Percentiles rank a stretch among this genome's conserved stretches.
Conservation (phyloP, 2,888 invertebrate genomes). For the Asteroscopus sphinx region DNA sequence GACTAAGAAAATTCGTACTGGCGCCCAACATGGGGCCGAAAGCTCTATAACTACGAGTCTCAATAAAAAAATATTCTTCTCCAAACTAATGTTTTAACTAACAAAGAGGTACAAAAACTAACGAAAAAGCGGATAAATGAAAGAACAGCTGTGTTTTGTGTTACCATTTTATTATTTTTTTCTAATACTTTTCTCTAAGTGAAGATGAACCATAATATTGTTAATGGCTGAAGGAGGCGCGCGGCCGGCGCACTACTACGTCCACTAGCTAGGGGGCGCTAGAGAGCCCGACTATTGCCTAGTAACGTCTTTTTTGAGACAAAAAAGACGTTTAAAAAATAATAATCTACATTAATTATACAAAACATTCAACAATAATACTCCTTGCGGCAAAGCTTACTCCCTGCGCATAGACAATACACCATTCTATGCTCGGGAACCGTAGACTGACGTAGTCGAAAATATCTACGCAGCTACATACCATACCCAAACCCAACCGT, state of each 20-base stretch:
- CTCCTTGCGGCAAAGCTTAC: slow-evolving; percentile 74
- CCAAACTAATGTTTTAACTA: slow-evolving; percentile 63
- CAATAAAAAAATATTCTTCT: slow-evolving; percentile 68
- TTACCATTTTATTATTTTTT: slow-evolving; percentile 82
- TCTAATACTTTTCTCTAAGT: slow-evolving; percentile 85
- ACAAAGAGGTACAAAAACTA: slow-evolving; percentile 75
- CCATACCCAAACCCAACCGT: slow-evolving; percentile 72
- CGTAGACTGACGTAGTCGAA: slow-evolving; percentile 49
- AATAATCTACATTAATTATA: slow-evolving; percentile 74
- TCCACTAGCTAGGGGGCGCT: slow-evolving; percentile 77
- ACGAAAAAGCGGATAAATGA: slow-evolving; percentile 86
- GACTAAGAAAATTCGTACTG: slow-evolving; percentile 67
- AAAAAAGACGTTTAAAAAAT: slow-evolving; percentile 71
- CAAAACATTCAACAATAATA: slow-evolving; percentile 78
- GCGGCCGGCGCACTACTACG: slow-evolving; percentile 81
- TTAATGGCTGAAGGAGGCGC: slow-evolving; percentile 83
- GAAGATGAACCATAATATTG: slow-evolving; percentile 86
- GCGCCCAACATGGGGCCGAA: slow-evolving; percentile 79
- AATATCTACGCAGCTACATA: slow-evolving; percentile 65
- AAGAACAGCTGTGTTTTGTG: slow-evolving; percentile 85
- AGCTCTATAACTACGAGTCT: slow-evolving; percentile 75
- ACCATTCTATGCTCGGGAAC: slow-evolving; percentile 72
- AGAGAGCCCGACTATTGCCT: slow-evolving; percentile 70
- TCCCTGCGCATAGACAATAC: slow-evolving; percentile 70
- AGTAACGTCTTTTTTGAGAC: slow-evolving; percentile 59